These are phyloP conservation scores for Porites evermanni DNA, from an alignment of 92 coral and sea anemone genomes.

Conservation along the genomic window DNA sequence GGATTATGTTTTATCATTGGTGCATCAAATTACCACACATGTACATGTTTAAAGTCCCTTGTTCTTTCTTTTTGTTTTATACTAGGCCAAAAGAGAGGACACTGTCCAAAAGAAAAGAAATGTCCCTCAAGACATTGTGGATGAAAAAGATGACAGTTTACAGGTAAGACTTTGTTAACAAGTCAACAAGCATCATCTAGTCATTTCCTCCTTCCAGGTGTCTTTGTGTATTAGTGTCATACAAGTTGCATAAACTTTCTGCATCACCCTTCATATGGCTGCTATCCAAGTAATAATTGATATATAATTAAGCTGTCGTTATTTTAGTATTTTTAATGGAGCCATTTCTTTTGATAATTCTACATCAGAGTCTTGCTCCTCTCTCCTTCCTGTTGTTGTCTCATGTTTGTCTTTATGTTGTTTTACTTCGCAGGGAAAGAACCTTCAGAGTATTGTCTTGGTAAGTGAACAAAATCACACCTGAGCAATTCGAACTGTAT, in stretches of 20 bases:
- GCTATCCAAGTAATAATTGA: too few species aligned
- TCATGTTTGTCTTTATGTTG: background rate
- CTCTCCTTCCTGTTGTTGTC: too few species aligned
- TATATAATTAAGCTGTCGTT: too few species aligned
- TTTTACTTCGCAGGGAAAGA: conserved; percentile 64
- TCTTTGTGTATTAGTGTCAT: too few species aligned
- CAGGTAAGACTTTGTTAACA: conserved; percentile 57
- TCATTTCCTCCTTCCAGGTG: background rate
- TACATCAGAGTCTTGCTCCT: too few species aligned
- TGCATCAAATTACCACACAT: background rate
- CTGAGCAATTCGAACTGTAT: background rate
- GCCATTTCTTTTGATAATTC: too few species aligned
- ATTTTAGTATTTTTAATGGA: too few species aligned
- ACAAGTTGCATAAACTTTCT: too few species aligned
- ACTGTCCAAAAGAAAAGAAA: conserved; percentile 93
- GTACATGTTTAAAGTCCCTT: background rate
- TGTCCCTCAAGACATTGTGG: conserved; percentile 93
- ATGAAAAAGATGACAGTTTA: conserved; percentile 94
- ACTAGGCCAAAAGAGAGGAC: conserved; percentile 90
- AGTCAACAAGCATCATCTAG: background rate
- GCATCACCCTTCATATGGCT: too few species aligned
- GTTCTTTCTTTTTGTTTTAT: background rate
- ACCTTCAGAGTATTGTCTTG: conserved; percentile 85
- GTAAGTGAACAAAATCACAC: conserved; percentile 47
- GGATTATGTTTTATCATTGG: background rate